Evolutionary conservation across 2,797 vertebrate genomes (phyloP).

Genomic region (Spinus olivaceus): DNA sequence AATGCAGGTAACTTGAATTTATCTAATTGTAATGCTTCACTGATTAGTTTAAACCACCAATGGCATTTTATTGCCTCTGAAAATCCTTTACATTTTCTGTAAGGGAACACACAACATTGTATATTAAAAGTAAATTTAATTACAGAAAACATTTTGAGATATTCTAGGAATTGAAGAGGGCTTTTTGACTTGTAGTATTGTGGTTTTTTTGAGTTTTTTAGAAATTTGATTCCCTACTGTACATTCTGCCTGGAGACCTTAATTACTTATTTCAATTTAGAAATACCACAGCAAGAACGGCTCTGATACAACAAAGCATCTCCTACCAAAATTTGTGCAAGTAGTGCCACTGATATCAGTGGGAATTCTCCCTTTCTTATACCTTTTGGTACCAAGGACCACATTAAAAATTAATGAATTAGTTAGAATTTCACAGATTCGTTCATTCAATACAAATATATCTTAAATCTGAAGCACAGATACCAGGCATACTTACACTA

Average conservation of each 20-base stretch:
- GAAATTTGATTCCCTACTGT: not conserved
- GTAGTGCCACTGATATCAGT: not conserved
- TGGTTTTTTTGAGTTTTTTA: not conserved
- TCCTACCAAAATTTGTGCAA: not conserved
- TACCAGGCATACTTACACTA: not conserved
- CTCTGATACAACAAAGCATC: not conserved
- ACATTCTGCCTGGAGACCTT: not conserved
- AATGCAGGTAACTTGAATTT: not conserved
- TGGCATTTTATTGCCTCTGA: not conserved
- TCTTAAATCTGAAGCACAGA: not conserved
- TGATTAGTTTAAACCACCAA: not conserved
- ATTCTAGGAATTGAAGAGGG: not conserved
- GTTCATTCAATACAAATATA: not conserved
- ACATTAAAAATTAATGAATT: not conserved
- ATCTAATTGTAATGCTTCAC: not conserved
- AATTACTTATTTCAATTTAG: not conserved
- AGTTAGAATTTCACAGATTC: not conserved
- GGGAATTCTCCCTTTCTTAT: not conserved
- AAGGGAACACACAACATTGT: not conserved
- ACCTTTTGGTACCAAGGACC: not conserved
- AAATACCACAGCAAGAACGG: not conserved
- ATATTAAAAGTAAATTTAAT: not conserved
- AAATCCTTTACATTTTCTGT: not conserved
- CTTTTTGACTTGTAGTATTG: not conserved
- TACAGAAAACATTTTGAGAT: not conserved